Evolutionary conservation across 1,140 invertebrate species (phyloP), one percentile per base, ranked within the genome.

Genomic region (Magallana ariakensis): DNA sequence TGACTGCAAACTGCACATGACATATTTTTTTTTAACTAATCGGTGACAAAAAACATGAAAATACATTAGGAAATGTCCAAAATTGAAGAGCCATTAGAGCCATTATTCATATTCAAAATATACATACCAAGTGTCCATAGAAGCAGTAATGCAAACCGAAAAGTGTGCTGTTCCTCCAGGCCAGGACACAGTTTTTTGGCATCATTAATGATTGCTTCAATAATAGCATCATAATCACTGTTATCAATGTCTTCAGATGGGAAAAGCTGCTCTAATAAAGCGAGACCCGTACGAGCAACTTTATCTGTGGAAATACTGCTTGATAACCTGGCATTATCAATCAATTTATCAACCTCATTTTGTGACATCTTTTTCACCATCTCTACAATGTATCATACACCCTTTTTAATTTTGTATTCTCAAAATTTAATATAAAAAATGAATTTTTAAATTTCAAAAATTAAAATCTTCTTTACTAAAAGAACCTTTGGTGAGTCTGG

Each of bases 281-380:
- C 62, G 22, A 66, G 62, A 66, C 62, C 62, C 22, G 62, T 66
- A 66, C n/a, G 62, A 46, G 33, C 33, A 66, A 66, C 62, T 19
- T 19, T 66, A 66, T 66, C 15, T 66, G 62, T 66, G 62, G 62
- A 66, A 19, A 19, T 19, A 66, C n/a, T 66, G 62, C 62, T 66
- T 66, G 62, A 66, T 66, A 19, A 66, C 62, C 15, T 66, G 62
- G 80, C 80, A 81, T 81, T 55, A 54, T 81, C 33, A 81, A 81
- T 81, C 80, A 81, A 81, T 53, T 46, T 81, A 53, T 81, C 46
- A 53, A 53, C 33, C 54, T 81, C 80, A 19, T 55, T 55, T 46
- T 81, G 80, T 16, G 80, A 55, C 26, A 81, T 81, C 54, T 81
- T 33, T 81, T 53, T 81, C 33, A 81, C 8, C 33, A 81, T 81